A percentile compares a stretch with the other conserved stretches of the same genome.
Conservation (phyloP, 2,797 vertebrate species). For the Manis pentadactyla region DNA sequence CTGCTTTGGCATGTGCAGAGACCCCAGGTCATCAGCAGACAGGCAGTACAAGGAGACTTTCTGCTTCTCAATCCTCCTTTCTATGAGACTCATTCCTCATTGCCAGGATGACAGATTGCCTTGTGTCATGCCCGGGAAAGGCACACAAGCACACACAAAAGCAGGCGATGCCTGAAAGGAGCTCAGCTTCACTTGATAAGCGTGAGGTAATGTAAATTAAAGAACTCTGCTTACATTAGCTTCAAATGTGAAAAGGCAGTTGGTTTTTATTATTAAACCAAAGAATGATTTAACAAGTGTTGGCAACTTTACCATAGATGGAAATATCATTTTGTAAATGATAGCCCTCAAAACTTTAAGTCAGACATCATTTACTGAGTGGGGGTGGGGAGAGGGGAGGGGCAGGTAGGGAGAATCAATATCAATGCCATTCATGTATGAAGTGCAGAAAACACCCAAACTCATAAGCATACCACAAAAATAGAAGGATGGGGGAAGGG, state of each 20-base stretch:
- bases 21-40: conserved; percentile 32
- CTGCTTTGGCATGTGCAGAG: neutral
- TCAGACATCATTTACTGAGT: neutral
- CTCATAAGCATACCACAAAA: neutral
- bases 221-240: neutral
- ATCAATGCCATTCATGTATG: neutral
- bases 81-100: conserved; percentile 59
- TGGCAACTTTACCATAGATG: neutral
- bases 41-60: conserved; percentile 36
- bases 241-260: neutral
- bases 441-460: neutral
- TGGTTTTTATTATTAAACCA: conserved; percentile 29
- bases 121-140: neutral
- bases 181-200: neutral
- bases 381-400: neutral
- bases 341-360: neutral
- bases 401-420: neutral
- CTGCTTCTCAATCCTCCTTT: conserved; percentile 21
- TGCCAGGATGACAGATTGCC: conserved; percentile 67
- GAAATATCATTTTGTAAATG: neutral
- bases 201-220: neutral
- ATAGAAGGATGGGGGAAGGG: neutral
- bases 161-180: neutral
- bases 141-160: neutral
- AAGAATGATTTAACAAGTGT: neutral